A percentile compares a stretch with the other conserved stretches of the same genome.
phyloP scores from a whole-genome alignment of 92 coral and sea anemone species.

The Micromussa lordhowensis region DNA sequence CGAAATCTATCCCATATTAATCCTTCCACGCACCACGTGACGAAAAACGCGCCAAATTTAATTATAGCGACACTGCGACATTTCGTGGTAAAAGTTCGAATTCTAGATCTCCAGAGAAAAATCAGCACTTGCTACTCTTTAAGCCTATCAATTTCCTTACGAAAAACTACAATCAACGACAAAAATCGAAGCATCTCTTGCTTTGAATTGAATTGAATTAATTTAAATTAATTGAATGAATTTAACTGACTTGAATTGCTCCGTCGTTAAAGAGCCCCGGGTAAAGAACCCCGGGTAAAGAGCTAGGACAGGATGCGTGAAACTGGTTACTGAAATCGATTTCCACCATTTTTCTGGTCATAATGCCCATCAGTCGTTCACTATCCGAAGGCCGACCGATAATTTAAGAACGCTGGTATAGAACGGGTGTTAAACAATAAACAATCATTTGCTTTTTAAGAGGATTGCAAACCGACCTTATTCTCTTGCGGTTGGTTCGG shows the following conservation, averaged over 20 bases:
- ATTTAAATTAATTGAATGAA: too few species aligned
- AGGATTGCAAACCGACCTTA: neutral
- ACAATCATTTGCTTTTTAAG: neutral
- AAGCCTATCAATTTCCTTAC: neutral
- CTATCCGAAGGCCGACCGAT: neutral
- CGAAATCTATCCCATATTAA: slow-evolving; percentile 1
- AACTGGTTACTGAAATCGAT: neutral
- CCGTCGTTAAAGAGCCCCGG: too few species aligned
- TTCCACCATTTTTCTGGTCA: neutral
- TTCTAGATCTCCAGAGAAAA: neutral
- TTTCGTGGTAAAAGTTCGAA: too few species aligned
- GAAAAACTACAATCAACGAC: neutral
- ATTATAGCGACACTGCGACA: neutral
- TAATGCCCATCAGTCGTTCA: neutral
- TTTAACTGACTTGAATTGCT: too few species aligned
- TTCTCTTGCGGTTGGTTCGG: neutral
- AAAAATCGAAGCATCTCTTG: neutral
- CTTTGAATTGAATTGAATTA: too few species aligned
- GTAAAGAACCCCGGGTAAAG: too few species aligned
- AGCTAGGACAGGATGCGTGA: too few species aligned
- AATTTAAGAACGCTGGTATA: neutral
- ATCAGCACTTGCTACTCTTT: neutral
- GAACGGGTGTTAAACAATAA: neutral
- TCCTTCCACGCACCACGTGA: neutral
- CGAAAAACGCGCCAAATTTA: neutral